Base-by-base conservation (phyloP, 2,797 vertebrate genomes). In the Girardinus metallicus region DNA sequence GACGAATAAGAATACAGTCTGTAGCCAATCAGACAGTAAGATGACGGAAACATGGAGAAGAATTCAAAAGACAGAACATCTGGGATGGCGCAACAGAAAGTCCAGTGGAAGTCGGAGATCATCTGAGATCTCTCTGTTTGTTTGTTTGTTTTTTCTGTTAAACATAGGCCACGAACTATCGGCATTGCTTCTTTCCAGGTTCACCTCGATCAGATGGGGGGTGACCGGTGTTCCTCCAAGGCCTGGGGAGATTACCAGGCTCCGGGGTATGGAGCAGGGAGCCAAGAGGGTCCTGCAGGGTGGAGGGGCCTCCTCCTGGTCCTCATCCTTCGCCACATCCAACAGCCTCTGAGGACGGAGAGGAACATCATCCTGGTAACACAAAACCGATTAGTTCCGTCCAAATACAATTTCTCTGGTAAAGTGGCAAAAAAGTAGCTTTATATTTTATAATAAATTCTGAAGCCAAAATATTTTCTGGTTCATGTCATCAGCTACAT, bases 131-230 rank as follows among this genome's bases (percentile, higher is more conserved):
- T 49, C 47, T 51, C 49, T 51, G 49, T 23, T 8, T 51, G 49
- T 51, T 23, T 51, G 43, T 44, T n/a, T n/a, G n/a, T 23, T 51
- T 18, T 21, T 16, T 21, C 49, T 51, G 47, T 49, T 51, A 46
- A 46, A 46, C 15, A 46, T 13, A 18, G 46, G 5, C 16, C 1
- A 49, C 18, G 7, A 49, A 49, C 16, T 7, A 18, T 21, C 4
- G 4, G 46, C 46, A 16, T 16, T 16, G 47, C 47, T 51, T 23
- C 49, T 51, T 51, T 7, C 49, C 49, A 51, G 49, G 49, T 21
- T 96, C 93, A 98, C 97, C 86, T 9, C 81, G 0, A 95, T 96
- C 81, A 95, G 91, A 76, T 95, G 93, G 47, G 75, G 81, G 80
- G 96, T 95, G 91, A 97, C 79, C 0, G 96, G 95, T 1, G 18